Percentiles rank a stretch among this genome's conserved stretches.
These are phyloP conservation scores for Megaceryle maxima DNA, from an alignment of 2,113 vertebrate species.

Conservation along the genomic window DNA sequence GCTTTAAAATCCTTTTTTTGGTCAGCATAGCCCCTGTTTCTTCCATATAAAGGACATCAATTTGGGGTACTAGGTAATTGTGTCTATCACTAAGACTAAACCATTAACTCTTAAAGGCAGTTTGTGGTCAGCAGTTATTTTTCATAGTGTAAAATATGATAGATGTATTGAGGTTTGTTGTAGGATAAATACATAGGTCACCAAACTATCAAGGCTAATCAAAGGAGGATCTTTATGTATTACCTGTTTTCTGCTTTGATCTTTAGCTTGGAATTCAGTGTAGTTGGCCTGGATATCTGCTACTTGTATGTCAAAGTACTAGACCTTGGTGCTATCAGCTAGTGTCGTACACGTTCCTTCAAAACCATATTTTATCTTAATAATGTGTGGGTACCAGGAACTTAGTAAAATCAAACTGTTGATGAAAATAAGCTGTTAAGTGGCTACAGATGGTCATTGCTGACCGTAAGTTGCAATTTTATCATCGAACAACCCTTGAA, in stretches of 20 bases:
- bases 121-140: background rate
- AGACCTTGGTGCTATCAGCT: background rate
- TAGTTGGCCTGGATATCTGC: background rate
- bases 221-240: background rate
- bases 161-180: background rate
- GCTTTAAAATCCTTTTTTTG: background rate
- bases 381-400: background rate
- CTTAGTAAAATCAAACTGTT: background rate
- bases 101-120: background rate
- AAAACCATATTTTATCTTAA: background rate
- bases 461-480: background rate
- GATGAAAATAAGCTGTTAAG: background rate
- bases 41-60: background rate
- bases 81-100: background rate
- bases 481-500: background rate
- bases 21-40: background rate
- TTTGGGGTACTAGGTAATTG: background rate
- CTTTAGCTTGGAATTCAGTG: background rate
- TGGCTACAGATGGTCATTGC: background rate
- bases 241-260: background rate
- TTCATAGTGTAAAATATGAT: background rate
- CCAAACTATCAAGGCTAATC: background rate
- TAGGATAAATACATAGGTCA: background rate
- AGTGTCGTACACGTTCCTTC: background rate
- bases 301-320: background rate